Conservation (phyloP, 2,888 invertebrate species). For the Serrognathus titanus region DNA sequence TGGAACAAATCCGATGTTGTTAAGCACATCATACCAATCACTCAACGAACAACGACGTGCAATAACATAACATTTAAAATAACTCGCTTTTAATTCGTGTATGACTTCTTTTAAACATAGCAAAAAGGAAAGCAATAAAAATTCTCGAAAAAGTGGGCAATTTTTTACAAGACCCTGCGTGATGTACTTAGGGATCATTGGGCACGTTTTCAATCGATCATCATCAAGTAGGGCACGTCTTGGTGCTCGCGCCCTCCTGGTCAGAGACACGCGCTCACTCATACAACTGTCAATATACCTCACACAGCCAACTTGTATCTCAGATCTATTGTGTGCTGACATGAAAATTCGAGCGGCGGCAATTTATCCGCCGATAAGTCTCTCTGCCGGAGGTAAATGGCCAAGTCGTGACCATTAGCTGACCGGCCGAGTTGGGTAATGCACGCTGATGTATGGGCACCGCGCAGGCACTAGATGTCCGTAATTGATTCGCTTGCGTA, state of each 20-base stretch:
- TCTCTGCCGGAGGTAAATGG: conserved; percentile 61
- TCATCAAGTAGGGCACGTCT: conserved; percentile 11
- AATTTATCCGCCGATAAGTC: conserved; percentile 57
- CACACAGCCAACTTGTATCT: conserved; percentile 45
- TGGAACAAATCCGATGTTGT: too few relatives aligned
- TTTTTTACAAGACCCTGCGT: too few relatives aligned
- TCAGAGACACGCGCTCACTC: conserved; percentile 37
- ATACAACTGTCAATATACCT: conserved; percentile 48
- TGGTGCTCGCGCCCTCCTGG: conserved; percentile 15
- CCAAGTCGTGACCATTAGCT: conserved; percentile 60
- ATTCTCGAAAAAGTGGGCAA: too few relatives aligned
- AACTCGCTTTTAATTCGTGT: too few relatives aligned
- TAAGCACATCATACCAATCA: too few relatives aligned
- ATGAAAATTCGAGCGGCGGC: conserved; percentile 57
- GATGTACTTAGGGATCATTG: too few relatives aligned
- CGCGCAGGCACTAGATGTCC: conserved; percentile 25
- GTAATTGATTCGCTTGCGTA: conserved; percentile 32
- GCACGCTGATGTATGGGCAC: conserved; percentile 33
- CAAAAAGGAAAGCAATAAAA: too few relatives aligned
- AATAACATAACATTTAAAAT: too few relatives aligned
- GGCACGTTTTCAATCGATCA: conserved; percentile 8
- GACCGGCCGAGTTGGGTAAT: conserved; percentile 40
- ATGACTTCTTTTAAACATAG: too few relatives aligned
- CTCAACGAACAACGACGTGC: too few relatives aligned
- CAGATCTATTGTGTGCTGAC: conserved; percentile 50